Evolutionary conservation across 1,140 invertebrate species (phyloP).

Genomic region (Solenopsis fugax): DNA sequence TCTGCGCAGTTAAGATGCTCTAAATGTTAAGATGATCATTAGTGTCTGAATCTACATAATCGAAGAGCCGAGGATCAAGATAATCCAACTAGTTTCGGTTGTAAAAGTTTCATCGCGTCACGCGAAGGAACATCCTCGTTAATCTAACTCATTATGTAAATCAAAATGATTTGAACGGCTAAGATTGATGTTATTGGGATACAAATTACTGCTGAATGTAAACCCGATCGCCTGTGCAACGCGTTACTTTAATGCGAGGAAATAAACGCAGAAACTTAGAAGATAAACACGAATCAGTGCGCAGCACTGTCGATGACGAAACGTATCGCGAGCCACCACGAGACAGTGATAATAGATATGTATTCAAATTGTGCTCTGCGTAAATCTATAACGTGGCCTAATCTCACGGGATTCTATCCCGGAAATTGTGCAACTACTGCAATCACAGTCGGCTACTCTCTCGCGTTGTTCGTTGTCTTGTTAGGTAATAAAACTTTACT

Average conservation of each 20-base stretch:
- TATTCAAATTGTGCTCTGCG: slow-evolving; percentile 34
- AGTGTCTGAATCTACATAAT: neutral
- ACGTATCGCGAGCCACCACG: neutral
- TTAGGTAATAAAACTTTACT: slow-evolving; percentile 49
- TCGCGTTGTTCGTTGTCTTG: slow-evolving; percentile 50
- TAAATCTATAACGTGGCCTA: slow-evolving; percentile 34
- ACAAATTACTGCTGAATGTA: neutral
- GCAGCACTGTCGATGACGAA: neutral
- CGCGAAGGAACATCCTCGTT: slow-evolving; percentile 7
- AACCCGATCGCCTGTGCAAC: neutral
- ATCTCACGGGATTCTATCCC: slow-evolving; percentile 53
- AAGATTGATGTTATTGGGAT: neutral
- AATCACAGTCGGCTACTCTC: slow-evolving; percentile 47
- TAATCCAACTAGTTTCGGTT: neutral
- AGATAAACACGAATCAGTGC: neutral
- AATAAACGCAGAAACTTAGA: slow-evolving; percentile 4
- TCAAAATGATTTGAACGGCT: neutral
- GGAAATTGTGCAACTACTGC: slow-evolving; percentile 55
- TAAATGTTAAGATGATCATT: neutral
- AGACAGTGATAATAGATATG: slow-evolving; percentile 11
- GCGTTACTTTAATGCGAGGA: neutral
- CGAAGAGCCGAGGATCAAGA: neutral
- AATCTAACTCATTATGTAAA: slow-evolving; percentile 27
- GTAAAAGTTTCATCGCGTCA: neutral
- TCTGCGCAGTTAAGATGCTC: neutral